Evolutionary conservation across 2,888 invertebrate genomes (phyloP), one percentile per base, ranked within the genome.

Genomic region (Parnassius mnemosyne): DNA sequence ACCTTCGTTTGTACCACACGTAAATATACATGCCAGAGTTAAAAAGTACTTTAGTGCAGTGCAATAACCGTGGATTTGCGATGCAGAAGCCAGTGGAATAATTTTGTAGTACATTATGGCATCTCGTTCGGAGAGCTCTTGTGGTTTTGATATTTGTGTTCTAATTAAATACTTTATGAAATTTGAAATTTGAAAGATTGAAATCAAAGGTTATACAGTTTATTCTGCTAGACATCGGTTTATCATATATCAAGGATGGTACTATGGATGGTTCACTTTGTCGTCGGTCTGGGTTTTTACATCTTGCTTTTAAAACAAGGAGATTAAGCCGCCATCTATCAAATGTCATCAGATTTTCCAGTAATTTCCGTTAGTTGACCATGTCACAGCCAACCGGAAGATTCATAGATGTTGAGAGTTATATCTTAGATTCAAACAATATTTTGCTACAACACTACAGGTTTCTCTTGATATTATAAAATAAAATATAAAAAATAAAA

Each of bases 51-150:
- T 78, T 86, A 83, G 71, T 11, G 3, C 68, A 0, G 46, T 0
- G 47, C 5, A 11, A 67, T 81, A 88, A 84, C 82, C 83, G 81
- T 72, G 85, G 76, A 68, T 77, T 64, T 85, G 66, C 68, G 69
- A 64, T 75, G 79, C 58, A 65, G 13, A 20, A 9, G 44, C 56
- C 54, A n/a, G 65, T 73, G 73, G 75, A 81, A 87, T 86, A 84
- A 88, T 86, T 85, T 85, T 83, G 85, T 85, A 81, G 87, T 78
- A 87, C 87, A 83, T 82, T 90, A 89, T 89, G 89, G 88, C 83
- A 82, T 83, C 59, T 85, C 78, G 75, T 70, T 80, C 82, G 68
- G 68, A 60, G 63, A 66, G 83, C 69, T 63, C 20, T 62, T 66
- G 65, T 43, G 51, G 70, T 77, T 71, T 89, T 89, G 87, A 78